phyloP scores from a whole-genome alignment of 2,888 invertebrate species.

The Melitaea athalia region DNA sequence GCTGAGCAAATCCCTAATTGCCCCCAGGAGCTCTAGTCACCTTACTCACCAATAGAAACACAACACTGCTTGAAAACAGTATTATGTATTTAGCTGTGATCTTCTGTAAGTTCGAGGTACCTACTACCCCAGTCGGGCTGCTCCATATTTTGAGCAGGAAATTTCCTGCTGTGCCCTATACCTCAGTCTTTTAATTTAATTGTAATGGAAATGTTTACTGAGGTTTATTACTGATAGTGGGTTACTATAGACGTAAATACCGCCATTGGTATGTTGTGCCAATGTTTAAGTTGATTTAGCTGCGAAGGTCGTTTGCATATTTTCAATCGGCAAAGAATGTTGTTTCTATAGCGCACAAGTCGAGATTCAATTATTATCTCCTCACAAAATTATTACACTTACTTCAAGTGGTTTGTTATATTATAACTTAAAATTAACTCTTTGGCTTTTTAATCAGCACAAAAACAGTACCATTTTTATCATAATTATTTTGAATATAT shows the following conservation, averaged over 20 bases:
- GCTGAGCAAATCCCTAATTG: no score
- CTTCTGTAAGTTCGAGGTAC: no score
- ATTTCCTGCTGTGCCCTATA: no score
- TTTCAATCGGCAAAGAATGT: slow-evolving; percentile 34
- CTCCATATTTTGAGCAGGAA: no score
- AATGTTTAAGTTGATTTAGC: slow-evolving; percentile 23
- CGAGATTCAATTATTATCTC: slow-evolving; percentile 19
- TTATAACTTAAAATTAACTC: not conserved
- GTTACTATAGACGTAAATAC: not conserved
- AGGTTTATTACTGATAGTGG: not conserved
- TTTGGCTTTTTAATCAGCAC: not conserved
- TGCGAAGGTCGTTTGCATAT: slow-evolving; percentile 36
- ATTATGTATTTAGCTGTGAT: no score
- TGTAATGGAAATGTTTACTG: slow-evolving; percentile 4
- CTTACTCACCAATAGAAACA: no score
- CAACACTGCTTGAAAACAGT: no score
- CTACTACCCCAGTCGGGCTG: no score
- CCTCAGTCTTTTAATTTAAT: no score
- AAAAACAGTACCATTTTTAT: no score
- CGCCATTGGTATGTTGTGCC: slow-evolving; percentile 6
- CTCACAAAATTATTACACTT: not conserved
- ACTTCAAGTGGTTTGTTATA: not conserved
- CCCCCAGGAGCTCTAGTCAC: no score
- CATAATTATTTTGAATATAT: no score
- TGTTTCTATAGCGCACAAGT: slow-evolving; percentile 31